Percentiles rank a stretch among this genome's conserved stretches.
Conservation (phyloP, 2,888 invertebrate genomes). For the Meliscaeva auricollis region DNA sequence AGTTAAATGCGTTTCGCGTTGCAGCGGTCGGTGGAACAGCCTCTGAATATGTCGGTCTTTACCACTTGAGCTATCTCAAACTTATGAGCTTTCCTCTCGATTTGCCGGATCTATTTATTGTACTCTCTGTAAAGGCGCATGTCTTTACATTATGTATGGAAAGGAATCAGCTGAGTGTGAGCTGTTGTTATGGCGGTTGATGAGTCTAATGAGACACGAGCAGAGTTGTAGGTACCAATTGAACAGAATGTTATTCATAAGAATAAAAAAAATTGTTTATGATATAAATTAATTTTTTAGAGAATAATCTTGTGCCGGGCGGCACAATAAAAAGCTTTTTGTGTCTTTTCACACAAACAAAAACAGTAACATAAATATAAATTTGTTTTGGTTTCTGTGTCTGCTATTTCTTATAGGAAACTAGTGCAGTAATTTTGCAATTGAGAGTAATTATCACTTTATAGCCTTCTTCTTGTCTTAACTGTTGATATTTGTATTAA, state of each 20-base stretch:
- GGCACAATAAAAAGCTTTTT: too few species aligned
- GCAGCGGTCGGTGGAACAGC: constrained; percentile 45
- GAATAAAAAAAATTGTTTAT: background rate
- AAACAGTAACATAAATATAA: too few species aligned
- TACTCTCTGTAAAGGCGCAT: constrained; percentile 44
- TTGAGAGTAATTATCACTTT: too few species aligned
- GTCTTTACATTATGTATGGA: constrained; percentile 37
- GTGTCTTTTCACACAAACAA: too few species aligned
- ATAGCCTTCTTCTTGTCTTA: too few species aligned
- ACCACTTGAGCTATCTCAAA: constrained; percentile 77
- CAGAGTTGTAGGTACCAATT: constrained; percentile 10
- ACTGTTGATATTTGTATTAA: too few species aligned
- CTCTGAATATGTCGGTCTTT: constrained; percentile 37
- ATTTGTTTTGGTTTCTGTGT: too few species aligned
- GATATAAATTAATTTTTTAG: background rate
- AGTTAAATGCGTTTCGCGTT: constrained; percentile 19
- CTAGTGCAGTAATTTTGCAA: too few species aligned
- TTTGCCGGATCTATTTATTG: constrained; percentile 76
- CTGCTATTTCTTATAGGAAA: too few species aligned
- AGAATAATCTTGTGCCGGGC: too few species aligned
- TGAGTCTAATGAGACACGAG: constrained; percentile 23
- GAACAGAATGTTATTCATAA: background rate
- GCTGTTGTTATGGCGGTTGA: constrained; percentile 15
- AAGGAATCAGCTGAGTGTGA: constrained; percentile 54
- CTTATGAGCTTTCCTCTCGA: constrained; percentile 77